These are phyloP conservation scores for Aradophagus sp. DNA, from an alignment of 1,140 invertebrate genomes.

Conservation along the genomic window DNA sequence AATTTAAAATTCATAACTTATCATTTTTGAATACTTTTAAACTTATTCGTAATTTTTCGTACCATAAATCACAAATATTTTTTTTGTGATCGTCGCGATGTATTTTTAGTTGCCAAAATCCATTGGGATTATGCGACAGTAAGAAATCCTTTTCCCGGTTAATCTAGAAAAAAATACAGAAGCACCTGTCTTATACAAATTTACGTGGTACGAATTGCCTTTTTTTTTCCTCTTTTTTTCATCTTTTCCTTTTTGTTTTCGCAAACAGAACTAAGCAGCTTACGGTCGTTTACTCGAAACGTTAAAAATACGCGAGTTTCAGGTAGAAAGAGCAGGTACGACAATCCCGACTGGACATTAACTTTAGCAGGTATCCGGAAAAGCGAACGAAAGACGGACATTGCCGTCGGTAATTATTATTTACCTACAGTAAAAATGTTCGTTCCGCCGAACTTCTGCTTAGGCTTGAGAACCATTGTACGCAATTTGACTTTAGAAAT, in stretches of 20 bases:
- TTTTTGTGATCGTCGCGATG: not conserved
- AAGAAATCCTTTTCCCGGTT: slow-evolving; percentile 15
- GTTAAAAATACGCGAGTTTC: slow-evolving; percentile 3
- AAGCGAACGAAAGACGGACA: slow-evolving; percentile 25
- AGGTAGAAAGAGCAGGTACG: slow-evolving; percentile 26
- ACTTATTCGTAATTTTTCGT: not conserved
- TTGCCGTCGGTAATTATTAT: slow-evolving; percentile 29
- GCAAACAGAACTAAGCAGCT: slow-evolving; percentile 26
- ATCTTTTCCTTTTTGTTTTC: too few species aligned
- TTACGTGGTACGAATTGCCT: slow-evolving; percentile 26
- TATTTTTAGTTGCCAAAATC: not conserved
- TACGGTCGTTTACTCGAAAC: slow-evolving; percentile 14
- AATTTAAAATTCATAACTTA: too few species aligned
- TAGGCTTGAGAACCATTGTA: slow-evolving; percentile 13
- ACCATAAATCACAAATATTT: not conserved
- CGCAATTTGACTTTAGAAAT: slow-evolving; percentile 9
- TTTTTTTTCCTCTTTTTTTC: too few species aligned
- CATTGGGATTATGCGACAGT: slow-evolving; percentile 3
- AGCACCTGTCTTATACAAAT: slow-evolving; percentile 32
- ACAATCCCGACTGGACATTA: slow-evolving; percentile 13
- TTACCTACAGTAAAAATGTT: slow-evolving; percentile 11
- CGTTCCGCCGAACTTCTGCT: slow-evolving; percentile 16
- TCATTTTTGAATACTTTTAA: too few species aligned
- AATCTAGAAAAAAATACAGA: slow-evolving; percentile 30
- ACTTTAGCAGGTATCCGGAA: slow-evolving; percentile 33